Evolutionary conservation across 2,797 vertebrate genomes (phyloP).

Genomic region (Macropodus opercularis): DNA sequence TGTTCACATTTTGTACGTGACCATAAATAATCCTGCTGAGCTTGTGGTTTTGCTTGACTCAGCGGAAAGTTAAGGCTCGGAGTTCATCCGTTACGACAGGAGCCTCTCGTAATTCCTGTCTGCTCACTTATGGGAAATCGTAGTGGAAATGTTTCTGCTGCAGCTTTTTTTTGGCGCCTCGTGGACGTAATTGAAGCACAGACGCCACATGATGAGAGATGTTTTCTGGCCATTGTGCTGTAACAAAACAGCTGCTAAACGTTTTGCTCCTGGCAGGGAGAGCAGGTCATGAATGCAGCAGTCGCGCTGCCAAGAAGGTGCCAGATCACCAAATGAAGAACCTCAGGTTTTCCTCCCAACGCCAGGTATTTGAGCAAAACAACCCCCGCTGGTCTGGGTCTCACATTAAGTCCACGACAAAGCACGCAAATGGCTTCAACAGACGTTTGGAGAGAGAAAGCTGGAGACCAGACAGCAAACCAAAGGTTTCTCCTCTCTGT

Average conservation of each 20-base stretch:
- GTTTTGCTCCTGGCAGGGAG: conserved; percentile 16
- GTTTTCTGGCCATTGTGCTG: conserved; percentile 6
- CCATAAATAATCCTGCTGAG: conserved; percentile 21
- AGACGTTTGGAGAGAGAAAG: not conserved
- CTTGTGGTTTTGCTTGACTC: conserved; percentile 62
- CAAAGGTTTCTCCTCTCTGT: conserved; percentile 24
- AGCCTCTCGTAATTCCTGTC: conserved; percentile 47
- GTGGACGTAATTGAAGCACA: not conserved
- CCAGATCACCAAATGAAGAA: conserved; percentile 34
- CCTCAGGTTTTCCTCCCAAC: conserved; percentile 25
- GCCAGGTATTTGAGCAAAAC: conserved; percentile 15
- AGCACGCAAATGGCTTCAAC: not conserved
- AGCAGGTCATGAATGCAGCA: conserved; percentile 22
- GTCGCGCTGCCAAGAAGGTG: conserved; percentile 46
- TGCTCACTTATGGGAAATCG: conserved; percentile 42
- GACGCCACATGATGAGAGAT: conserved; percentile 1
- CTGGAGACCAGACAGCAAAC: conserved; percentile 30
- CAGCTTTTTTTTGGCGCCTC: conserved; percentile 35
- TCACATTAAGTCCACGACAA: not conserved
- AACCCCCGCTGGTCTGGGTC: not conserved
- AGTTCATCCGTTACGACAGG: too few relatives aligned
- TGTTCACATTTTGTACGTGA: too few relatives aligned
- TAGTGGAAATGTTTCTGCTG: conserved; percentile 64
- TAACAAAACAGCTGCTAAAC: conserved; percentile 22
- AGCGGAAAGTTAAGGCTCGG: conserved; percentile 56